Evolutionary conservation across 64 coral and sea anemone genomes (phyloP).

Genomic region (Stichodactyla helianthus): DNA sequence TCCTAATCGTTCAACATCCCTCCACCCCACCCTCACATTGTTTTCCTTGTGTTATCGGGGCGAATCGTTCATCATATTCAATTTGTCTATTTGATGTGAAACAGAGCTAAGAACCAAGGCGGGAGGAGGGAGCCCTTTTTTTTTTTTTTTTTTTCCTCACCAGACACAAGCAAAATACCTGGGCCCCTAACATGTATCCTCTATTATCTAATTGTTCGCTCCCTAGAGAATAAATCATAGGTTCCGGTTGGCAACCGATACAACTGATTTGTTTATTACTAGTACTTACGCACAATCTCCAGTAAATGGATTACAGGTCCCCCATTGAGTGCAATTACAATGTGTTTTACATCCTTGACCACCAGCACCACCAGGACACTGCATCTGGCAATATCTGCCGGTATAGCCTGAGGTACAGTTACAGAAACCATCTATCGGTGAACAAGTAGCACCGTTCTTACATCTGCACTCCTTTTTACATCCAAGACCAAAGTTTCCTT

Average conservation of each 20-base stretch:
- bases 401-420: slow-evolving; percentile 74
- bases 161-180: no score
- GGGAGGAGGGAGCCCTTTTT: no score
- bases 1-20: no score
- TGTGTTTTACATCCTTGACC: slow-evolving; percentile 51
- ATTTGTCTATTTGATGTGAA: no score
- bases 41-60: no score
- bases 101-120: no score
- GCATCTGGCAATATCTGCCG: slow-evolving; percentile 46
- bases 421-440: slow-evolving; percentile 62
- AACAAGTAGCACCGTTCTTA: slow-evolving; percentile 69
- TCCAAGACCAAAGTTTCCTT: slow-evolving; percentile 43
- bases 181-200: no score
- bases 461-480: slow-evolving; percentile 56
- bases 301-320: slow-evolving; percentile 80
- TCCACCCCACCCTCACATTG: no score
- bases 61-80: no score
- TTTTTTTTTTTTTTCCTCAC: no score
- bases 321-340: slow-evolving; percentile 65
- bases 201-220: slow-evolving; percentile 16
- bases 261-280: neutral
- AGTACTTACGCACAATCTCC: slow-evolving; percentile 69
- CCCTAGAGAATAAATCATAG: neutral
- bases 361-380: slow-evolving; percentile 36
- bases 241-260: slow-evolving; percentile 60